phyloP scores from a whole-genome alignment of 2,113 vertebrate species.

The Anguilla rostrata region DNA sequence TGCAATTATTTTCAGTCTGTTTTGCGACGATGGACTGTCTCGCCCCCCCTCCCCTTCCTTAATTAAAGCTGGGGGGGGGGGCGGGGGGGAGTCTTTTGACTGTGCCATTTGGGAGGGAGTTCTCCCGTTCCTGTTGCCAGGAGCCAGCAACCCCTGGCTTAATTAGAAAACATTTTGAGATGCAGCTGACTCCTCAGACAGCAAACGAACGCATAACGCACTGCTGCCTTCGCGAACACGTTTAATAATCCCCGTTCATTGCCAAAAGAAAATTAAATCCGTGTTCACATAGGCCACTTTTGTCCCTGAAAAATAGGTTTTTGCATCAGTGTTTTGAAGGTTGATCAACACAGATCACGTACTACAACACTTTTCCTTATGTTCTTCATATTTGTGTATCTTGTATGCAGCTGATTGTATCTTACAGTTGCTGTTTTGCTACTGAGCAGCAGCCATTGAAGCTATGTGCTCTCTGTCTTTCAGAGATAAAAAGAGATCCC shows the following conservation, averaged over 20 bases:
- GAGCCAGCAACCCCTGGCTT: slow-evolving; percentile 37
- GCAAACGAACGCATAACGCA: background rate
- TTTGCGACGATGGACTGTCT: slow-evolving; percentile 16
- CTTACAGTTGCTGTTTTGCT: background rate
- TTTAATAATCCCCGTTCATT: background rate
- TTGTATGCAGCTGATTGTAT: background rate
- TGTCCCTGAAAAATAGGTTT: background rate
- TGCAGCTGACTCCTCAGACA: slow-evolving; percentile 34
- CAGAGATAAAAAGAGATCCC: background rate
- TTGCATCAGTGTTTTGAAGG: background rate
- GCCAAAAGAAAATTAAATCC: background rate
- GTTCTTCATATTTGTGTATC: too few relatives aligned
- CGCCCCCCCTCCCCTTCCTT: slow-evolving; percentile 23
- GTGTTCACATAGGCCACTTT: background rate
- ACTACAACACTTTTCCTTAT: too few relatives aligned
- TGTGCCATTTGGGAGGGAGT: slow-evolving; percentile 11
- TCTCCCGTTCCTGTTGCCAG: slow-evolving; percentile 39
- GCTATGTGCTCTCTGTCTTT: background rate
- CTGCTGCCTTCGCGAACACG: background rate
- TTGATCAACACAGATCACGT: background rate
- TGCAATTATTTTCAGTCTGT: slow-evolving; percentile 28
- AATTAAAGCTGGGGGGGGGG: slow-evolving; percentile 32
- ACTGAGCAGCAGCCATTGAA: background rate
- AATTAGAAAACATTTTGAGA: slow-evolving; percentile 45
- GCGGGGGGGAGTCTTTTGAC: background rate